Evolutionary conservation across 2,888 invertebrate genomes (phyloP), one percentile per base, ranked within the genome.

Genomic region (Anthophora plumipes): DNA sequence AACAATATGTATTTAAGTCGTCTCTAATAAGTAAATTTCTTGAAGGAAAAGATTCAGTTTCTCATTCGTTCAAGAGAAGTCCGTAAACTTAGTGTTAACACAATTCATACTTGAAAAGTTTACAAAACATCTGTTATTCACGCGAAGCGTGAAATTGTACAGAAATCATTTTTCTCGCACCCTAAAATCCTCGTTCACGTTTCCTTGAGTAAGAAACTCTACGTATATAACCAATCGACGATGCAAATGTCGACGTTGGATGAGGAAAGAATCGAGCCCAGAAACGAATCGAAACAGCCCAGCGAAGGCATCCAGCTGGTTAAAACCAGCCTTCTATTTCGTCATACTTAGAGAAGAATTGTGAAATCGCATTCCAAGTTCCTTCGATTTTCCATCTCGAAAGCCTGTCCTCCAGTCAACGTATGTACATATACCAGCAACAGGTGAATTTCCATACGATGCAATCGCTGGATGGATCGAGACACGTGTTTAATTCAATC

Each of bases 281-380:
- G 57, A 37, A 37, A 54, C 41, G 41, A 59, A 61, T 71, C 61
- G 39, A 50, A 50, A 72, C 7, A 48, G 72, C 48, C 55, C 25
- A 41, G 41, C 25, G 63, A 70, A 71, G 59, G 43, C 37, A 64
- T 14, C 43, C n/a, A 52, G 50, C 69, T 37, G 52, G 31, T 31
- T 31, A 31, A 31, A 31, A 31, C 31, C 31, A 31, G 31, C 31
- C 31, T 31, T 31, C 31, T 59, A 72, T 80, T 84, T 77, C 71
- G 17, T 61, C 61, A 57, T 50, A 39, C 37, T 20, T 37, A 48
- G 37, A 46, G 67, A 31, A 55, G 73, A 63, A 77, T 83, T 83
- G 77, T 80, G 81, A 72, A 81, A 85, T 63, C 68, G 54, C 74
- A 81, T 85, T 79, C 79, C 66, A 48, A n/a, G 20, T 74, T 66